A percentile compares a stretch with the other conserved stretches of the same genome.
These are phyloP conservation scores for Semotilus atromaculatus DNA, from an alignment of 2,797 vertebrate genomes.

Conservation along the genomic window DNA sequence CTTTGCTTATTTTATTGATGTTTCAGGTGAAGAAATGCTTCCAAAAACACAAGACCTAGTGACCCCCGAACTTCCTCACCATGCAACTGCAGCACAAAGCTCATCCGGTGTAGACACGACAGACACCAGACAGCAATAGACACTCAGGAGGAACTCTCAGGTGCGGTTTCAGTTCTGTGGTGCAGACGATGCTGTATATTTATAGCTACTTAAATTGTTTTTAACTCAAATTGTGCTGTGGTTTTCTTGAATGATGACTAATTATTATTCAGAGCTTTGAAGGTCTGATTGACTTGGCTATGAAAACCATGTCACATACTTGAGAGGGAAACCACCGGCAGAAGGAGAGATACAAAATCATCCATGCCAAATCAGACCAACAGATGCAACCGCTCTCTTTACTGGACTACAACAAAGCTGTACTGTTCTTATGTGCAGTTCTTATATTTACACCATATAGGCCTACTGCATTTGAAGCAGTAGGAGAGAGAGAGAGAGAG, in stretches of 20 bases:
- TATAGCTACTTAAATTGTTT: constrained; percentile 24
- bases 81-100: constrained; percentile 33
- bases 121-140: constrained; percentile 31
- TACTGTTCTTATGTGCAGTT: background rate
- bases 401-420: constrained; percentile 7
- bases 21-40: constrained; percentile 43
- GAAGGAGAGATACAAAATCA: constrained; percentile 29
- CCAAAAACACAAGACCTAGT: constrained; percentile 31
- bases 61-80: constrained; percentile 33
- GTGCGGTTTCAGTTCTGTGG: constrained; percentile 32
- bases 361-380: constrained; percentile 32
- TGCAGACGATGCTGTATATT: constrained; percentile 27
- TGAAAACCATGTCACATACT: constrained; percentile 10
- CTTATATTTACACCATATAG: background rate
- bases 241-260: constrained; percentile 11
- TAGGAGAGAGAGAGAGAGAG: constrained; percentile 21
- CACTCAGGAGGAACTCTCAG: constrained; percentile 41
- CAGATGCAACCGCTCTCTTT: constrained; percentile 13
- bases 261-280: constrained; percentile 29
- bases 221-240: constrained; percentile 9
- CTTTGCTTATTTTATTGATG: constrained; percentile 49
- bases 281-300: constrained; percentile 21
- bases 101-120: constrained; percentile 42
- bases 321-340: constrained; percentile 36
- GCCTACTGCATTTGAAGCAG: constrained; percentile 4